A percentile compares a stretch with the other conserved stretches of the same genome.
Conservation (phyloP, 2,888 invertebrate species). For the Frankliniella fusca region DNA sequence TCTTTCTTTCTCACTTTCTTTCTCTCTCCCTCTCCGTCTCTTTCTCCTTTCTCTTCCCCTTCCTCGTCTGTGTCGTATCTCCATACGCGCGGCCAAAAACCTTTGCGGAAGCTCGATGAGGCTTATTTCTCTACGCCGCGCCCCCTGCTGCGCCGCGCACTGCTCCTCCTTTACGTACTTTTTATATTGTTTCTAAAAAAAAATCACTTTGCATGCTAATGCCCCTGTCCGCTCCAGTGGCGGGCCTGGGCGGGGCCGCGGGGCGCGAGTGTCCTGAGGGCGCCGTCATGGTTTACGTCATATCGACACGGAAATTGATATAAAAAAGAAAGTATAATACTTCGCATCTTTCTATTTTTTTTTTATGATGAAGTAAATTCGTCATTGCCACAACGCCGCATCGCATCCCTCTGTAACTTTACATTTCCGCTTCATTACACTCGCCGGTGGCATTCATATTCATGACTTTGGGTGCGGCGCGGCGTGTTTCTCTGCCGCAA, state of each 20-base stretch:
- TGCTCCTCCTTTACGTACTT: not conserved
- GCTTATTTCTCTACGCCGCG: not conserved
- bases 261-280: not conserved
- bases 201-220: constrained; percentile 7
- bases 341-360: too few species aligned
- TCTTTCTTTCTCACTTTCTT: not conserved
- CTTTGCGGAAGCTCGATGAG: not conserved
- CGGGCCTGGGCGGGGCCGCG: not conserved
- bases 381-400: not conserved
- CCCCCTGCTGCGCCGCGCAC: not conserved
- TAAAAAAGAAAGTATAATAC: too few species aligned
- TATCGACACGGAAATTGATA: too few species aligned
- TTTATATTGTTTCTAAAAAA: constrained; percentile 8
- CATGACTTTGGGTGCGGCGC: not conserved
- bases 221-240: not conserved
- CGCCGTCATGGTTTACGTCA: not conserved
- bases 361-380: too few species aligned
- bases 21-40: not conserved
- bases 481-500: too few species aligned
- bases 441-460: constrained; percentile 1
- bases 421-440: not conserved
- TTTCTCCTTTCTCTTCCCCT: not conserved
- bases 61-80: not conserved
- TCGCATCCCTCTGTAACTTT: not conserved
- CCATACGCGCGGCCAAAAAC: not conserved